Evolutionary conservation across 2,797 vertebrate genomes (phyloP).

Genomic region (Dromococcyx pavoninus): DNA sequence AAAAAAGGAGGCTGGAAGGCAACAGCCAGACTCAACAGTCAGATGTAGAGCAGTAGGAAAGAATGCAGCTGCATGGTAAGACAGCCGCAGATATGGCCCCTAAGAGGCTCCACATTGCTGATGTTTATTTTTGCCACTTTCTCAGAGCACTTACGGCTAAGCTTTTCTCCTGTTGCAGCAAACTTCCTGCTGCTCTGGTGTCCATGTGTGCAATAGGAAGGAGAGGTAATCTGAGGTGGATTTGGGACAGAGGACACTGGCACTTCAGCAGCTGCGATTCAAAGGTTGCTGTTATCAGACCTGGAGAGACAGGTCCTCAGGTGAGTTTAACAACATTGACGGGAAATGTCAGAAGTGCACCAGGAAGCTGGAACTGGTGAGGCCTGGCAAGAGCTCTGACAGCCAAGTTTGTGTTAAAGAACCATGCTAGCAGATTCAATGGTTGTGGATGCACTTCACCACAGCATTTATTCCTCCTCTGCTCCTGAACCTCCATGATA

Average conservation of each 20-base stretch:
- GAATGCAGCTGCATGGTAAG: too few relatives aligned
- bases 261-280: background rate
- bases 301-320: background rate
- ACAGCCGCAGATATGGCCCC: too few relatives aligned
- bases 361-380: background rate
- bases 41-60: too few relatives aligned
- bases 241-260: background rate
- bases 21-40: too few relatives aligned
- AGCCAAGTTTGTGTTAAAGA: background rate
- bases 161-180: too few relatives aligned
- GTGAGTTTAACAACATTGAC: background rate
- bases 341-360: background rate
- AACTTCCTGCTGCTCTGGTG: background rate
- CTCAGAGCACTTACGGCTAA: too few relatives aligned
- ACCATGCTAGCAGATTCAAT: background rate
- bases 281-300: background rate
- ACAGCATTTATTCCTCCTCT: background rate
- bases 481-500: background rate
- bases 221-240: background rate
- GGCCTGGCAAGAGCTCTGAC: background rate
- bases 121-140: too few relatives aligned
- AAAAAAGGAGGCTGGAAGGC: too few relatives aligned
- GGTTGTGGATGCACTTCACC: background rate
- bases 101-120: too few relatives aligned
- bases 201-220: background rate